Evolutionary conservation across 1,140 invertebrate genomes (phyloP), one percentile per base, ranked within the genome.

Genomic region (Lordiphosa mommai): DNA sequence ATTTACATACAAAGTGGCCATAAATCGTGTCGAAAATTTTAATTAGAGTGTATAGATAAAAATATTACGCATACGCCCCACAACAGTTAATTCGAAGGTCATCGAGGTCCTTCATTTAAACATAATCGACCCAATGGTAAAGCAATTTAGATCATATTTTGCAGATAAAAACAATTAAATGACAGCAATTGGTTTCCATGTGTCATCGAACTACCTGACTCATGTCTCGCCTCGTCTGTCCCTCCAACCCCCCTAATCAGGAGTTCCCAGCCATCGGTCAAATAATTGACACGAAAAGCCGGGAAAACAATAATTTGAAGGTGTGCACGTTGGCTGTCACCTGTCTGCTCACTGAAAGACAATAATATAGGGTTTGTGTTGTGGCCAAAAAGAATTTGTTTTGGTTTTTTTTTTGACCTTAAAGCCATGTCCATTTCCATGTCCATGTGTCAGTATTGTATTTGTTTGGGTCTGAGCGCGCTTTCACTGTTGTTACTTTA

Each of bases 1-100:
- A 80, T 80, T 65, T 63, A 71, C 76, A 82, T 76, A 67, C 32
- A 76, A 67, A 76, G 38, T 67, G 50, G 20, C 66, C 48, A 9
- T 14, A 43, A 65, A 61, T 46, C 23, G 32, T 44, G 50, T 37
- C 27, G 34, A 32, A 56, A 52, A 64, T 61, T 50, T 60, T 57
- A 79, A 79, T 79, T 61, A 55, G 43, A 44, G 33, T 16, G 5
- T 29, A 38, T 33, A 33, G 38, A 51, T 23, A 14, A 33, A 33
- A 47, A 17, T 41, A 44, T 30, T 59, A 33, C 40, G 29, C 40
- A 46, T 34, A 40, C 16, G 16, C 30, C 7, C 46, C 55, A 48
- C 36, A 23, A 44, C 33, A 2, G 10, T 10, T 36, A 44, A 34
- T 7, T 13, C 33, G 14, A 53, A 37, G 20, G 38, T 56, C 51